Conservation (phyloP, 2,888 invertebrate species). For the Leptogaster cylindrica region DNA sequence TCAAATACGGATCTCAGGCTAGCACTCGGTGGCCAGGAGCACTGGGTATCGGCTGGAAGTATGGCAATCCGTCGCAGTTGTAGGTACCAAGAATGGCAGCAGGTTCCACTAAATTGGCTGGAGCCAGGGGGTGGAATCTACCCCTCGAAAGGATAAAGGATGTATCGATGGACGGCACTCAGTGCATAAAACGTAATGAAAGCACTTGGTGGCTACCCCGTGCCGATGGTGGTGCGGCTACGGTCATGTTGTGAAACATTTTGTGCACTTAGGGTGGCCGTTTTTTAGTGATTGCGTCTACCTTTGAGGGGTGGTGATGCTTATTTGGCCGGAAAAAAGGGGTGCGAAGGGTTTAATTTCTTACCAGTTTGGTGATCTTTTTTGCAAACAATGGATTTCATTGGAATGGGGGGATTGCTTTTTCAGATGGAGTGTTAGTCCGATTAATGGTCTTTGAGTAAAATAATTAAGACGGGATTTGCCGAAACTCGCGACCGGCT, state of each 20-base stretch:
- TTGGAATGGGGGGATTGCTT: slow-evolving; percentile 20
- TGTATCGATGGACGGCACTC: neutral
- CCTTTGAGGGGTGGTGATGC: slow-evolving; percentile 27
- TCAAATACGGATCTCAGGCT: neutral
- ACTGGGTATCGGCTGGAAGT: neutral
- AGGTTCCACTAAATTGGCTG: slow-evolving; percentile 22
- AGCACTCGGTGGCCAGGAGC: slow-evolving; percentile 12
- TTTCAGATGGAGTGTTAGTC: slow-evolving; percentile 36
- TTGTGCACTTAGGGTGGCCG: slow-evolving; percentile 6
- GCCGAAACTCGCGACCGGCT: neutral
- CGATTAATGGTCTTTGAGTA: slow-evolving; percentile 40
- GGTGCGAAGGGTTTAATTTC: slow-evolving; percentile 46
- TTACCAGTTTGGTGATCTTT: slow-evolving; percentile 41
- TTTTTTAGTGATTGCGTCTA: slow-evolving; percentile 33
- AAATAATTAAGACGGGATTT: slow-evolving; percentile 39
- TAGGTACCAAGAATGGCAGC: slow-evolving; percentile 22
- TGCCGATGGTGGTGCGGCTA: slow-evolving; percentile 27
- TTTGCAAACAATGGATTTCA: slow-evolving; percentile 33
- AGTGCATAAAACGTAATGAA: slow-evolving; percentile 41
- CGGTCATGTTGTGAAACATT: slow-evolving; percentile 39
- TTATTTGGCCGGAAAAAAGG: slow-evolving; percentile 41
- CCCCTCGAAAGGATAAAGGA: neutral
- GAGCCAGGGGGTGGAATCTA: neutral
- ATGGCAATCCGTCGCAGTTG: slow-evolving; percentile 22
- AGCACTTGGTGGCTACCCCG: slow-evolving; percentile 40